Conservation (phyloP, 2,888 invertebrate genomes). For the Galerucella calmariensis region DNA sequence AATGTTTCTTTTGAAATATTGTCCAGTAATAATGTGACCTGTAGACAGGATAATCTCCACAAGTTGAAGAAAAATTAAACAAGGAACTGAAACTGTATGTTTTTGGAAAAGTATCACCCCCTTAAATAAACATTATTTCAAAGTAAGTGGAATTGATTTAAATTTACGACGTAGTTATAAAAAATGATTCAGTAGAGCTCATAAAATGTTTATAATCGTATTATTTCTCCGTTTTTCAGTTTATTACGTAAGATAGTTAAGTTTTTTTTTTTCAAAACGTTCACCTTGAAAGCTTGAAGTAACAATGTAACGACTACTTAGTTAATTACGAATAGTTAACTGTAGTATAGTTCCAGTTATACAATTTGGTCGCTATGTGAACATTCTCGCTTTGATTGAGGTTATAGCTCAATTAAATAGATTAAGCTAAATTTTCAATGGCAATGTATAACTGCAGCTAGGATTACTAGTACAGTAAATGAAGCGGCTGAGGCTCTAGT, state of each 20-base stretch:
- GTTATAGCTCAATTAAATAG: neutral
- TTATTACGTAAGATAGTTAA: neutral
- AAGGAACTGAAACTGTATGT: neutral
- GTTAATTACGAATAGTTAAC: neutral
- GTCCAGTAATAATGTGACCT: neutral
- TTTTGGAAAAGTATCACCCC: too few species aligned
- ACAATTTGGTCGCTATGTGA: neutral
- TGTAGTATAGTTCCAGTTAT: neutral
- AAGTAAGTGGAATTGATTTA: too few species aligned
- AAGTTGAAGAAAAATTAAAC: neutral
- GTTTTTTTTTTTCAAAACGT: neutral
- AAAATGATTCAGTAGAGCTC: too few species aligned
- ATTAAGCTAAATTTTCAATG: neutral
- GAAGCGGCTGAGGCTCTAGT: too few species aligned
- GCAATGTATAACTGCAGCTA: neutral
- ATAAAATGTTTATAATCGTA: too few species aligned
- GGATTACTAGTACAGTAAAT: too few species aligned
- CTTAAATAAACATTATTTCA: too few species aligned
- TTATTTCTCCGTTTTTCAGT: neutral
- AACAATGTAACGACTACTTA: neutral
- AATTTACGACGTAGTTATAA: too few species aligned
- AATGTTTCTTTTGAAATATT: conserved; percentile 5
- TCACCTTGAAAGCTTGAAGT: neutral
- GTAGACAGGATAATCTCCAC: neutral
- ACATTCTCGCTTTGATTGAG: neutral